Percentiles rank a stretch among this genome's conserved stretches.
phyloP scores from a whole-genome alignment of 2,888 invertebrate species.

The Entomobrya proxima region DNA sequence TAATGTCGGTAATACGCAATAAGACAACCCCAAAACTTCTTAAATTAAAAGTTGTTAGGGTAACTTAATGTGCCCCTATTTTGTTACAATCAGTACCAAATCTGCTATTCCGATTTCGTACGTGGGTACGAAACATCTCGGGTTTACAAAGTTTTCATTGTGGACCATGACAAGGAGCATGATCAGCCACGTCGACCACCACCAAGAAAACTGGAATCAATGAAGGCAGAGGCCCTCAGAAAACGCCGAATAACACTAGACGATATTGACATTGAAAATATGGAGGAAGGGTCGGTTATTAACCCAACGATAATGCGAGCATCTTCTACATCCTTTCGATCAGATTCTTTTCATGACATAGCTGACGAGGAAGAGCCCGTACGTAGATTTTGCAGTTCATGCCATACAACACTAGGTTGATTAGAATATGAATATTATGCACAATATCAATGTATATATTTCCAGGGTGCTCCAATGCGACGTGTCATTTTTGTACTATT shows the following conservation, averaged over 20 bases:
- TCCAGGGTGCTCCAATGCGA: not conserved
- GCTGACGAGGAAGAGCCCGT: not conserved
- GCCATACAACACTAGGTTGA: too few species aligned
- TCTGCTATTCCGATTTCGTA: conserved; percentile 70
- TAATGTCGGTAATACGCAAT: conserved; percentile 65
- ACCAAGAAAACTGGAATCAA: not conserved
- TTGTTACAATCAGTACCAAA: conserved; percentile 55
- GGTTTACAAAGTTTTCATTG: conserved; percentile 51
- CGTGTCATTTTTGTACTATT: not conserved
- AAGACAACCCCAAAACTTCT: not conserved
- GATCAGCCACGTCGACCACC: not conserved
- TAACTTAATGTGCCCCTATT: not conserved
- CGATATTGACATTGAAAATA: not conserved
- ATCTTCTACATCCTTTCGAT: not conserved
- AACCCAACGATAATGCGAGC: not conserved
- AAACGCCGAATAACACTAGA: conserved; percentile 39
- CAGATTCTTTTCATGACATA: not conserved
- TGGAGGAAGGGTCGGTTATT: not conserved
- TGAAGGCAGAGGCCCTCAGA: not conserved
- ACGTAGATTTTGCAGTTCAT: not conserved
- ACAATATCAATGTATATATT: too few species aligned
- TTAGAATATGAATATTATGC: too few species aligned
- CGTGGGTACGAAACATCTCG: conserved; percentile 51
- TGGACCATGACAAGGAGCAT: conserved; percentile 18
- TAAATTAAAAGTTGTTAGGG: not conserved